Base-by-base conservation (phyloP, 2,113 vertebrate genomes). In the Ceuthmochares aereus region DNA sequence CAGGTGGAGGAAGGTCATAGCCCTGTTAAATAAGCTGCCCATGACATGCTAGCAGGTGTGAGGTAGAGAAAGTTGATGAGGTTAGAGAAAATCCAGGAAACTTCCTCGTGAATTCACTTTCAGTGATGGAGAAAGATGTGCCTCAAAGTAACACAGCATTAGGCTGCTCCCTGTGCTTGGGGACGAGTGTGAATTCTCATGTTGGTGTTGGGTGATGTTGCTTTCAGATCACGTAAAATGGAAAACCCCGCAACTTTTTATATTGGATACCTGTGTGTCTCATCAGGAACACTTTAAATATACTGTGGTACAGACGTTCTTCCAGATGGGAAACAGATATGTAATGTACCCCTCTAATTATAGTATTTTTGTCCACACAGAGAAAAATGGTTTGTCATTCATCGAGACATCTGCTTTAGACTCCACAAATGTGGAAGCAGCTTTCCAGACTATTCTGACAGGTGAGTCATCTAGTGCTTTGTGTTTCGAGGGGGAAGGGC, bases 351-450 rank as follows among this genome's bases (percentile, higher is more conserved):
- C 54, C 66, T 84, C 77, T 95, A 96, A 95, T 79, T 90, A 79
- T 6, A 49, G 90, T 96, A 47, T 97, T 75, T 96, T 74, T 94
- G 42, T 96, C 64, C 80, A 54, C 90, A 63, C 98, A 99, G 99
- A 99, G 96, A 98, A 98, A 96, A 99, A 98, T 89, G 98, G 98
- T 85, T 98, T 99, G 77, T 98, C 99, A 80, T 99, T 98, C 92
- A 99, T 99, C 43, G 99, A 99, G 97, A 99, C 99, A 0, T 99
- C 99, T 26, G 99, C 99, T 83, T 91, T 99, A 98, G 99, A 99
- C 84, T 99, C 99, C 34, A 99, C 98, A 92, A 99, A 99, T 14
- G 99, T 99, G 62, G 99, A 99, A 98, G 98, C 97, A 79, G 99
- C 99, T 92, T 99, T 99, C 97, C 99, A 98, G 93, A 99, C 99